Evolutionary conservation across 2,888 invertebrate genomes (phyloP).

Genomic region (Anodontia alba): DNA sequence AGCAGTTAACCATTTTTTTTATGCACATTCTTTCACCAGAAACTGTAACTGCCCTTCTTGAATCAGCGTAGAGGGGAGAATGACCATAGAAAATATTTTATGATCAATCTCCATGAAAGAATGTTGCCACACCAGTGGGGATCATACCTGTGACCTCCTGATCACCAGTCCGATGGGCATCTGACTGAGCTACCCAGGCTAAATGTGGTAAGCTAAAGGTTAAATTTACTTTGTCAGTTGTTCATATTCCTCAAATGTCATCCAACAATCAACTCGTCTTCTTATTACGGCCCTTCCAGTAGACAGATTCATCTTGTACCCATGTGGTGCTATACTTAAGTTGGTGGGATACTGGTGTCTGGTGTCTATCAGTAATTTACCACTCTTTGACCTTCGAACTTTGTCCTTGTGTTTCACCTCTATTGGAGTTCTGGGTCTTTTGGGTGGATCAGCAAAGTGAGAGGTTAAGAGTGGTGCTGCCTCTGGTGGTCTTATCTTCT

Average conservation of each 20-base stretch:
- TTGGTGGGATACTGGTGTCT: conserved; percentile 73
- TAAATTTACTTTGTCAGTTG: conserved; percentile 75
- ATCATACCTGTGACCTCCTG: no score
- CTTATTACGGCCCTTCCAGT: conserved; percentile 80
- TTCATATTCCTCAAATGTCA: conserved; percentile 83
- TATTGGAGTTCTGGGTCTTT: conserved; percentile 70
- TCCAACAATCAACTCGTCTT: conserved; percentile 81
- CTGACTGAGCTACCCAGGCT: no score
- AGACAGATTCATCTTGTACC: conserved; percentile 76
- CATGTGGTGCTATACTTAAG: conserved; percentile 61
- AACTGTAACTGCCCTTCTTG: no score
- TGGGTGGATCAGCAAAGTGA: conserved; percentile 73
- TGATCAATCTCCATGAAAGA: no score
- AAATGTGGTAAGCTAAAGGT: no score
- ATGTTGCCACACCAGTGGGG: no score
- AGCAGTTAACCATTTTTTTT: no score
- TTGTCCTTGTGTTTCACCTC: conserved; percentile 76
- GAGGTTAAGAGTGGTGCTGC: conserved; percentile 70
- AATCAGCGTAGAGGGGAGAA: no score
- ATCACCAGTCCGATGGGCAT: no score
- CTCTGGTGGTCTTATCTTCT: conserved; percentile 65
- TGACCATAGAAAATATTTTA: no score
- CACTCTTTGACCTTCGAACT: conserved; percentile 73
- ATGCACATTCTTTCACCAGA: no score
- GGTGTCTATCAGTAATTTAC: conserved; percentile 73